These are phyloP conservation scores for Hylaeus volcanicus DNA, from an alignment of 1,140 invertebrate genomes.

Conservation along the genomic window DNA sequence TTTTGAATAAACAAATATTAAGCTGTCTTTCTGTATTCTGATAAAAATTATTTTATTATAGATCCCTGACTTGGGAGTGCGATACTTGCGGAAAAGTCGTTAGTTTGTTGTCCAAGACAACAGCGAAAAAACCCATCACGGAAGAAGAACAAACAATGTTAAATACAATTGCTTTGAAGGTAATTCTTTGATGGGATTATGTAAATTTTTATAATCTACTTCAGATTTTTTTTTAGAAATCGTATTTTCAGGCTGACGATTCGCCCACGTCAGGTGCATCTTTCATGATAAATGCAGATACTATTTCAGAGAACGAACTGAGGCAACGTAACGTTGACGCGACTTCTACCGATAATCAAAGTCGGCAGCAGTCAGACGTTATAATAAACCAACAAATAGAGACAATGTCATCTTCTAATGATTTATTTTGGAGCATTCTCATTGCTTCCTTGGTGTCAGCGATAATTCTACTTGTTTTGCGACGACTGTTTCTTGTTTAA, in stretches of 20 bases:
- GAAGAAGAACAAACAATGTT: constrained; percentile 79
- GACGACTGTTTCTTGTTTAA: constrained; percentile 77
- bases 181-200: constrained; percentile 40
- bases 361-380: constrained; percentile 65
- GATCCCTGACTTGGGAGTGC: constrained; percentile 77
- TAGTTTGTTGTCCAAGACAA: constrained; percentile 74
- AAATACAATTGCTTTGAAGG: constrained; percentile 79
- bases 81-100: constrained; percentile 76
- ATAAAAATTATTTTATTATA: constrained; percentile 47
- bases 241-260: constrained; percentile 73
- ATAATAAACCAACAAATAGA: constrained; percentile 68
- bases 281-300: constrained; percentile 51
- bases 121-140: constrained; percentile 74
- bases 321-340: constrained; percentile 71
- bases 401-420: constrained; percentile 74
- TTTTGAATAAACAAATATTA: not conserved
- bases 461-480: constrained; percentile 75
- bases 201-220: constrained; percentile 4
- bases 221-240: not conserved
- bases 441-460: constrained; percentile 73
- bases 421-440: constrained; percentile 76
- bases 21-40: not conserved
- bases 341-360: constrained; percentile 51
- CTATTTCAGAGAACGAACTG: constrained; percentile 62
- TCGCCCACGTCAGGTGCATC: constrained; percentile 60